Evolutionary conservation across 2,797 vertebrate genomes (phyloP), one percentile per base, ranked within the genome.

Genomic region (Argya squamiceps): DNA sequence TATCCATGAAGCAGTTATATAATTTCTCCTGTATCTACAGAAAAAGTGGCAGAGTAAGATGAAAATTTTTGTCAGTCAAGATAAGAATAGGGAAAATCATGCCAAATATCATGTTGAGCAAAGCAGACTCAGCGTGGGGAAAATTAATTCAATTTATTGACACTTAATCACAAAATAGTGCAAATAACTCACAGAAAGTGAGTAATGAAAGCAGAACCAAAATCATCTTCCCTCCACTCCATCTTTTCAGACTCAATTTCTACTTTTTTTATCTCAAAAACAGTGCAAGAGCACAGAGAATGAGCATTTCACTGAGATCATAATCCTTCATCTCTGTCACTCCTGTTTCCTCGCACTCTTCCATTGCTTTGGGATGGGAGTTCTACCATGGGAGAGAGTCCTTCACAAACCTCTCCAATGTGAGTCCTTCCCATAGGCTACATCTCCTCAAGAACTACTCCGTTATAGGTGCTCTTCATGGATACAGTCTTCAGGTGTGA

Each of bases 381-480:
- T 47, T 27, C n/a, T 46, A 2, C 3, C 5, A 27, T 30, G 27
- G 10, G 2, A 79, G 13, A 23, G 9, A 46, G 20, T 67, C 18
- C 21, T 79, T 41, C 39, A 29, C 7, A 41, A 68, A 29, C 4
- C 36, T 74, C 5, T 34, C 24, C 34, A 17, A 5, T 23, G 19
- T 1, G 3, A 16, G 2, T 50, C n/a, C 11, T 52, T 64, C 29
- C 19, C 0, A 0, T 10, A 29, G 12, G 12, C 17, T 46, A 13
- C 0, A 0, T 2, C 30, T 77, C 32, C 71, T 85, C n/a, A 41
- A 32, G 22, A 67, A 6, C 15, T 37, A 3, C 12, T 36, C 12
- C 7, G 7, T 10, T 9, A 2, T 9, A 6, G 8, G 12, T 34
- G 23, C 4, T 91, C 64, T 52, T 30, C 39, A 27, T 19, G 10